phyloP scores from a whole-genome alignment of 2,888 invertebrate species.

The Bruchidius siliquastri region DNA sequence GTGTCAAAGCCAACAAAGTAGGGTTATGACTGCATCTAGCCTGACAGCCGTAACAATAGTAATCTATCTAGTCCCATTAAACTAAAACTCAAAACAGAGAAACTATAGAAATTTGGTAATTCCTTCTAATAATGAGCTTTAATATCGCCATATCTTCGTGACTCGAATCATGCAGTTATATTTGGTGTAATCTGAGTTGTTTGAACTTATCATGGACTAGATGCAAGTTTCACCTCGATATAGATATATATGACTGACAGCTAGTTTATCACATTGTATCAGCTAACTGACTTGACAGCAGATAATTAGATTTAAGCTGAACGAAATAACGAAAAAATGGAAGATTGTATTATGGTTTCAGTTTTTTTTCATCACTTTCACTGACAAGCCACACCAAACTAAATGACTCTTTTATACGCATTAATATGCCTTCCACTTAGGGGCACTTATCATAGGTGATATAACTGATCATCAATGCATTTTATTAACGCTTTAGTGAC shows the following conservation, averaged over 20 bases:
- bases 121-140: not conserved
- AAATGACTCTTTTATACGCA: too few relatives aligned
- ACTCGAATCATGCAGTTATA: not conserved
- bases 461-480: too few relatives aligned
- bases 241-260: not conserved
- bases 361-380: too few relatives aligned
- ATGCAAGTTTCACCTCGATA: not conserved
- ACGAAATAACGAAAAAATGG: too few relatives aligned
- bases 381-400: too few relatives aligned
- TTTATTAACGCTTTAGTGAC: too few relatives aligned
- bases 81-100: conserved; percentile 12
- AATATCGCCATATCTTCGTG: not conserved
- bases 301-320: too few relatives aligned
- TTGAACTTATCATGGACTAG: not conserved
- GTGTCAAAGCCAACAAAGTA: conserved; percentile 35
- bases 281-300: not conserved
- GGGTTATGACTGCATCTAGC: conserved; percentile 6
- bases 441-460: too few relatives aligned
- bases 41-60: not conserved
- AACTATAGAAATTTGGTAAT: too few relatives aligned
- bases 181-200: not conserved
- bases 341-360: too few relatives aligned
- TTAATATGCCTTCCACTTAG: too few relatives aligned
- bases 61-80: conserved; percentile 14
- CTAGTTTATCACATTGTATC: not conserved